Evolutionary conservation across 2,888 invertebrate species (phyloP), one percentile per base, ranked within the genome.

Genomic region (Caenorhabditis drosophilae): DNA sequence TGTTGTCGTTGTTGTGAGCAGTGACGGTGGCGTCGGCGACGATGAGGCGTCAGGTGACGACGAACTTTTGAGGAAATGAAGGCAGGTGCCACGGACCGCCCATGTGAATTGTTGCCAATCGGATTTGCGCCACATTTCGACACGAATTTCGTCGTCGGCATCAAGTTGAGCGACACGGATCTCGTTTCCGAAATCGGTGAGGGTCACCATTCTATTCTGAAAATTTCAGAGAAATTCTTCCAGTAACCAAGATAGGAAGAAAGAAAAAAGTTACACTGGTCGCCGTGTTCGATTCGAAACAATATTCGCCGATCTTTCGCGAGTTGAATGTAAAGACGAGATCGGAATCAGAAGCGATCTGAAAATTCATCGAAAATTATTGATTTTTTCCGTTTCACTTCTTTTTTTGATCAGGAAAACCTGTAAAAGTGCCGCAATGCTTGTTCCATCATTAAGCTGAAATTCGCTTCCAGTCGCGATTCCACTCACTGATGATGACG

Each of bases 61-160:
- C n/a, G n/a, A n/a, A n/a, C n/a, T 34, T 25, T 73, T 73, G 25
- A 75, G 47, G 46, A 70, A 75, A 34, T 75, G 75, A 16, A 73
- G 57, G 56, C 73, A 72, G 7, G 75, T 54, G 11, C 75, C 75
- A 15, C 75, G 62, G 1, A 75, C 75, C n/a, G 75, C 75, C 75
- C 75, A 75, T 42, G 67, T 71, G 51, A 75, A 75, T 51, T 75
- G 75, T n/a, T 54, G 66, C 75, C 75, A 75, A 42, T 75, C 73
- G 41, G 59, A 59, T 41, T 75, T 75, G 23, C 72, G 48, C 75
- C 75, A 75, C 34, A 55, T 63, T 53, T 75, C 75, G 18, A 71
- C 67, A 16, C 56, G 60, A 25, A 69, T 56, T 42, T 75, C 75
- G 15, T 75, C 70, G 22, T 70, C 75, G 42, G 57, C 58, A 15